phyloP scores from a whole-genome alignment of 2,888 invertebrate species.

The Cephus nigrinus region DNA sequence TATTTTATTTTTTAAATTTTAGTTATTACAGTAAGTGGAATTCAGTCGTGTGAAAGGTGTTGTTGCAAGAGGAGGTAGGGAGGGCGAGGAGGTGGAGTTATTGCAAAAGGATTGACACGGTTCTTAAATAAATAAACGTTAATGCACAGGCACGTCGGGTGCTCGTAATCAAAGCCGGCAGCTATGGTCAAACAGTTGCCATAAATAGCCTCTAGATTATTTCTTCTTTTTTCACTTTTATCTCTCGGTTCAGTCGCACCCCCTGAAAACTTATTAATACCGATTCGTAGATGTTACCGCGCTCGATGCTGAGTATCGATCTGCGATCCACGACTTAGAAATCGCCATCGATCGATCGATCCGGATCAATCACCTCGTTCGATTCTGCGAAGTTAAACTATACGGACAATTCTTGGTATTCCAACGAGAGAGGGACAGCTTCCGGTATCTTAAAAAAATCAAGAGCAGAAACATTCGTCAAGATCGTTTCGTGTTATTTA shows the following conservation, averaged over 20 bases:
- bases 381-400: background rate
- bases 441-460: background rate
- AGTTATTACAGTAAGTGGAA: background rate
- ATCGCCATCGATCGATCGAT: background rate
- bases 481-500: background rate
- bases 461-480: background rate
- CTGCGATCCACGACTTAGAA: background rate
- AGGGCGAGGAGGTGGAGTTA: background rate
- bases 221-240: background rate
- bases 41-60: background rate
- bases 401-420: background rate
- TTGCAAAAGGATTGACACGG: background rate
- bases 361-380: background rate
- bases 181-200: background rate
- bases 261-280: background rate
- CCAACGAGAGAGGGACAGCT: background rate
- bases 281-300: background rate
- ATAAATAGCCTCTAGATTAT: background rate
- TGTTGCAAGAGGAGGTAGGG: background rate
- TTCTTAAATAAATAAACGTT: conserved; percentile 10
- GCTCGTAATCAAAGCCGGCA: conserved; percentile 3
- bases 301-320: background rate
- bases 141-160: background rate
- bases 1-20: background rate
- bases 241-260: background rate